These are phyloP conservation scores for Eulemur rufifrons DNA, from an alignment of 2,113 vertebrate species.

Conservation along the genomic window DNA sequence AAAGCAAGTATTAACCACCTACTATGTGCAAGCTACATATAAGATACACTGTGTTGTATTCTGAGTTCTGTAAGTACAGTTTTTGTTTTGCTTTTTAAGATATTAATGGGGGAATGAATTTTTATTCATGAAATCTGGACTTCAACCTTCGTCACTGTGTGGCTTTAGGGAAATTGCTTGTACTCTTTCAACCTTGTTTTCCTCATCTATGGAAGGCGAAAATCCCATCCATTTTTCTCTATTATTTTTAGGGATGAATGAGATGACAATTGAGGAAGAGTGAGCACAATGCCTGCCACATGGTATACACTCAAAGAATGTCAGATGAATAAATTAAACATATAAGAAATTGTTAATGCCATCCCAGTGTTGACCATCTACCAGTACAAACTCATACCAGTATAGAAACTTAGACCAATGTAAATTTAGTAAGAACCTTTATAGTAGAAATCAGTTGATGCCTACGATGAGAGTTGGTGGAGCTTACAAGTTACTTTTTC, in stretches of 20 bases:
- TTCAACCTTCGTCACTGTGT: neutral
- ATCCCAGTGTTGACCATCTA: neutral
- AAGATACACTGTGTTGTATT: neutral
- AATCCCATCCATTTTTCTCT: rapidly evolving
- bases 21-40: neutral
- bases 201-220: neutral
- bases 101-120: neutral
- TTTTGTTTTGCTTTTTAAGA: neutral
- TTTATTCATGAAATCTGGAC: neutral
- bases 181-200: neutral
- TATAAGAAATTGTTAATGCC: neutral
- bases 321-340: neutral
- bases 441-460: neutral
- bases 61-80: neutral
- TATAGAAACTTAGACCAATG: neutral
- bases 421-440: neutral
- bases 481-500: neutral
- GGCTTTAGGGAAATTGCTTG: neutral
- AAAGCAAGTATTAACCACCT: neutral
- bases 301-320: neutral
- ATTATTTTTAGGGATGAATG: neutral
- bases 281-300: neutral
- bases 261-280: no score
- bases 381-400: neutral
- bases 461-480: neutral